Base-by-base conservation (phyloP, 2,797 vertebrate species). In the Amblyraja radiata region DNA sequence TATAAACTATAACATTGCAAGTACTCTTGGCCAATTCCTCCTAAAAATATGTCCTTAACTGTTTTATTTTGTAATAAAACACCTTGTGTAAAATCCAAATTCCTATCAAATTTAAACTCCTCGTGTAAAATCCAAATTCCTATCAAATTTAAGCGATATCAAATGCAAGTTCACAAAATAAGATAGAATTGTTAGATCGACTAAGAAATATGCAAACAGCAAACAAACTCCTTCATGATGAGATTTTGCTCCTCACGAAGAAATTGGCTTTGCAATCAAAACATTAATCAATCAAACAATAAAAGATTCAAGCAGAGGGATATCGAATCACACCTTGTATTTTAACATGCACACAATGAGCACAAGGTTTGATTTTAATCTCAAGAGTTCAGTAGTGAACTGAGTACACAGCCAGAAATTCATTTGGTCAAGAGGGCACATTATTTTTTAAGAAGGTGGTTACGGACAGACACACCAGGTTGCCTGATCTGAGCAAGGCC, bases 261-360 rank as follows among this genome's bases (percentile, higher is more conserved):
- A 91, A 46, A 73, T 71, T 73, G 5, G 18, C 13, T 73, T n/a
- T 86, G 23, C 13, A 86, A 6, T 36, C 14, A 10, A n/a, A 71
- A 63, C 61, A 86, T 32, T 32, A 46, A 18, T n/a, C 10, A 36
- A 68, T 68, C 23, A 68, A 74, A 46, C 46, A 39, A 6, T 25
- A 5, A 83, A 88, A 23, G 61, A 36, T 84, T 9, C 81, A 65
- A 80, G 78, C 36, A 84, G 13, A 8, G n/a, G 84, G 61, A 18
- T 63, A 36, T 80, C n/a, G 54, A 74, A 92, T 76, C 25, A 73
- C 25, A 92, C 25, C 16, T 36, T 28, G 14, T 46, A 71, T 91
- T 36, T 73, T 91, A 46, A 18, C 71, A 74, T 76, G 90, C 71
- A 91, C 90, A 91, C 90, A 91, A 32, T 88, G 84, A 91, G 71